Percentiles rank a stretch among this genome's conserved stretches.
phyloP scores from a whole-genome alignment of 2,888 invertebrate species.

The Tridacna crocea region DNA sequence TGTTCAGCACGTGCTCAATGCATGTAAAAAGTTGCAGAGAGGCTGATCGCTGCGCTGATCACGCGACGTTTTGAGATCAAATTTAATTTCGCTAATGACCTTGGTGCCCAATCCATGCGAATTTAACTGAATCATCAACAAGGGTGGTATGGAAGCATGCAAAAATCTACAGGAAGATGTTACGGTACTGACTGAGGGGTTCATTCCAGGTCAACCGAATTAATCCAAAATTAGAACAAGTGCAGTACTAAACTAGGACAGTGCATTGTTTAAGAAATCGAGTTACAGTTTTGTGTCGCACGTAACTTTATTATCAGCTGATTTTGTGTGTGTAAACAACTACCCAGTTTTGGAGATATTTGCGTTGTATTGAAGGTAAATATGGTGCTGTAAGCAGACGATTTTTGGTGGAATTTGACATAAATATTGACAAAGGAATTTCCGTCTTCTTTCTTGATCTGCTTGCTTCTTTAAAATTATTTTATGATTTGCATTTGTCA shows the following conservation, averaged over 20 bases:
- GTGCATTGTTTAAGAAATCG: too few species aligned
- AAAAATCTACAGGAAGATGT: not conserved
- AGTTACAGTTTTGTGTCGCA: too few species aligned
- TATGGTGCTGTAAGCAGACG: too few species aligned
- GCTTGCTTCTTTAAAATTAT: too few species aligned
- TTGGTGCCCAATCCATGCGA: not conserved
- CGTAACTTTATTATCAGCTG: not conserved
- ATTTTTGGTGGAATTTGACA: too few species aligned
- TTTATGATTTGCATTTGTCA: too few species aligned
- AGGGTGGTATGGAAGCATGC: not conserved
- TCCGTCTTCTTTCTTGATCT: too few species aligned
- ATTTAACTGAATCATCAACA: not conserved
- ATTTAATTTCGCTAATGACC: slow-evolving; percentile 13
- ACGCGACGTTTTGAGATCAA: slow-evolving; percentile 6
- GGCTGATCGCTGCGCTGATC: slow-evolving; percentile 7
- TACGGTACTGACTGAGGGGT: slow-evolving; percentile 7
- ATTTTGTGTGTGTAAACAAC: not conserved
- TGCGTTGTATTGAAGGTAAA: too few species aligned
- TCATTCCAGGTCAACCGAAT: slow-evolving; percentile 14
- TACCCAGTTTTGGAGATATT: too few species aligned
- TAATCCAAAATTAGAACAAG: slow-evolving; percentile 16
- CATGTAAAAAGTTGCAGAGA: not conserved
- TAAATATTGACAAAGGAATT: too few species aligned
- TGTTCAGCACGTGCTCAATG: slow-evolving; percentile 15
- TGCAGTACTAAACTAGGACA: too few species aligned